Conservation (phyloP, 2,113 vertebrate species). For the Pongo pygmaeus region DNA sequence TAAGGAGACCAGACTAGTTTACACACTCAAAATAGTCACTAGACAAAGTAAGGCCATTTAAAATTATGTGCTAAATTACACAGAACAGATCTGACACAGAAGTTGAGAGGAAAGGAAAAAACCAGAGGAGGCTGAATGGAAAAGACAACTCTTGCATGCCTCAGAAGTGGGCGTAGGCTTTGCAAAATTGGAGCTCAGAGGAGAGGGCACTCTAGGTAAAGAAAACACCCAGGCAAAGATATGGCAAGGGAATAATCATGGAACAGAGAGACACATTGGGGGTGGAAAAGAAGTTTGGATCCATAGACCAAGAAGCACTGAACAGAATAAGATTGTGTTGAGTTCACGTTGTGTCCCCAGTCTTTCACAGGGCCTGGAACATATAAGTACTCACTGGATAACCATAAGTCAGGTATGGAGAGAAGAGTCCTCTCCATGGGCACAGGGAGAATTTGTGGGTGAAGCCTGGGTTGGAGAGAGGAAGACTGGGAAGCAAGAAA, state of each 20-base stretch:
- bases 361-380: neutral
- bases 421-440: neutral
- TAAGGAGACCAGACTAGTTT: neutral
- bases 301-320: neutral
- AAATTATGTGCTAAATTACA: neutral
- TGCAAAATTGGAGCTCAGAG: neutral
- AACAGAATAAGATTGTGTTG: neutral
- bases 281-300: neutral
- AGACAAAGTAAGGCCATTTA: neutral
- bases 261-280: neutral
- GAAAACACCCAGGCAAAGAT: neutral
- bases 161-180: neutral
- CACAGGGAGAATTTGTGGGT: neutral
- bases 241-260: too few species aligned
- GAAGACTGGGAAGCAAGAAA: neutral
- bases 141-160: neutral
- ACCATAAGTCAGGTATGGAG: neutral
- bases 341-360: neutral
- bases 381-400: neutral
- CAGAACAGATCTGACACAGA: neutral
- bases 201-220: neutral
- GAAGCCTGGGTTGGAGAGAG: neutral
- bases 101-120: neutral
- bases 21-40: neutral
- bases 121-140: neutral